These are phyloP conservation scores for Maniola jurtina DNA, from an alignment of 1,140 invertebrate species.

Conservation along the genomic window DNA sequence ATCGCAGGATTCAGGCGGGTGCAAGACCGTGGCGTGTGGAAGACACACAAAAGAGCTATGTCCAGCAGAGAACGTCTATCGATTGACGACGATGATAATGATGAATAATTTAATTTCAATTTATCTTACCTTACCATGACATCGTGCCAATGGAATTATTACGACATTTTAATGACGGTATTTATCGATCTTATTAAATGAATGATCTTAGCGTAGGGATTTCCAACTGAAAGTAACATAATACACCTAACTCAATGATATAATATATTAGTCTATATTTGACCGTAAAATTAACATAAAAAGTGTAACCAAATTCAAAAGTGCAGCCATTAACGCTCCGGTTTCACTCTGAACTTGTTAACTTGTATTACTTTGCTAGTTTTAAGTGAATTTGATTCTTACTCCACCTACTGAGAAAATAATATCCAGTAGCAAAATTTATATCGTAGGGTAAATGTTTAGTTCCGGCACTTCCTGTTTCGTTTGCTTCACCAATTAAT, in stretches of 20 bases:
- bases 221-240: slow-evolving; percentile 6
- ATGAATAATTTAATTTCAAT: too few relatives aligned
- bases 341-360: slow-evolving; percentile 7
- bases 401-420: not conserved
- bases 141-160: too few relatives aligned
- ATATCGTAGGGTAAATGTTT: not conserved
- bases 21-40: too few relatives aligned
- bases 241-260: not conserved
- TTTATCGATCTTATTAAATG: too few relatives aligned
- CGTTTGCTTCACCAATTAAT: slow-evolving; percentile 52
- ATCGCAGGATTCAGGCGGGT: too few relatives aligned
- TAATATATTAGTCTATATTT: not conserved
- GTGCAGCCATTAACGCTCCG: slow-evolving; percentile 15
- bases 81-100: too few relatives aligned
- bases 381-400: not conserved
- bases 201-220: too few relatives aligned
- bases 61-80: too few relatives aligned
- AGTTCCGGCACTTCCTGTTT: slow-evolving; percentile 40
- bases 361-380: slow-evolving; percentile 3
- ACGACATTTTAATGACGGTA: too few relatives aligned
- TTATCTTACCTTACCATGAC: too few relatives aligned
- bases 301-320: slow-evolving; percentile 16
- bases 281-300: slow-evolving; percentile 8
- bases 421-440: not conserved
- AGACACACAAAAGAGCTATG: too few relatives aligned